A percentile compares a stretch with the other conserved stretches of the same genome.
These are phyloP conservation scores for Vidua chalybeata DNA, from an alignment of 2,113 vertebrate species.

Conservation along the genomic window DNA sequence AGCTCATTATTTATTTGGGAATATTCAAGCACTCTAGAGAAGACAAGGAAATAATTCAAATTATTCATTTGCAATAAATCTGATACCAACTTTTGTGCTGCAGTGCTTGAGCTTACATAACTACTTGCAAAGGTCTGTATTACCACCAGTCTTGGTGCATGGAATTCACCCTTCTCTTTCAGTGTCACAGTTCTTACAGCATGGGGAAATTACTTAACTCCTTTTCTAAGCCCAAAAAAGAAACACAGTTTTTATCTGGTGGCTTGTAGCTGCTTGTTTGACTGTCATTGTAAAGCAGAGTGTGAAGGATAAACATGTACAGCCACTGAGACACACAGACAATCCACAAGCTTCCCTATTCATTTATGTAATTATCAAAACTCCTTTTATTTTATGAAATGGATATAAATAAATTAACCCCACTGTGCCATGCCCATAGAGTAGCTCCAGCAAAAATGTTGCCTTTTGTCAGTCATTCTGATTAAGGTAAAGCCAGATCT, in stretches of 20 bases:
- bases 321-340: neutral
- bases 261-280: neutral
- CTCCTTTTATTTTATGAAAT: neutral
- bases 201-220: conserved; percentile 20
- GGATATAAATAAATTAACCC: neutral
- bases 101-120: conserved; percentile 15
- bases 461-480: neutral
- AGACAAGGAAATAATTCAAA: conserved; percentile 14
- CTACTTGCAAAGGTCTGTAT: conserved; percentile 22
- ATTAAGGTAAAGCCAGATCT: neutral
- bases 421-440: neutral
- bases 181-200: conserved; percentile 39
- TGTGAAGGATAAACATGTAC: neutral
- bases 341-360: neutral
- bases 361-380: neutral
- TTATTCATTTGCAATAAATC: conserved; percentile 22
- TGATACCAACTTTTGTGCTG: neutral
- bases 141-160: neutral
- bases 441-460: neutral
- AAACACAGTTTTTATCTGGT: conserved; percentile 33
- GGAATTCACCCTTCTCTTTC: neutral
- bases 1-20: conserved; percentile 46
- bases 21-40: conserved; percentile 3
- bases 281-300: neutral
- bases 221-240: conserved; percentile 24